Percentiles rank a stretch among this genome's conserved stretches.
These are phyloP conservation scores for Gadus chalcogrammus DNA, from an alignment of 2,113 vertebrate genomes.

Conservation along the genomic window DNA sequence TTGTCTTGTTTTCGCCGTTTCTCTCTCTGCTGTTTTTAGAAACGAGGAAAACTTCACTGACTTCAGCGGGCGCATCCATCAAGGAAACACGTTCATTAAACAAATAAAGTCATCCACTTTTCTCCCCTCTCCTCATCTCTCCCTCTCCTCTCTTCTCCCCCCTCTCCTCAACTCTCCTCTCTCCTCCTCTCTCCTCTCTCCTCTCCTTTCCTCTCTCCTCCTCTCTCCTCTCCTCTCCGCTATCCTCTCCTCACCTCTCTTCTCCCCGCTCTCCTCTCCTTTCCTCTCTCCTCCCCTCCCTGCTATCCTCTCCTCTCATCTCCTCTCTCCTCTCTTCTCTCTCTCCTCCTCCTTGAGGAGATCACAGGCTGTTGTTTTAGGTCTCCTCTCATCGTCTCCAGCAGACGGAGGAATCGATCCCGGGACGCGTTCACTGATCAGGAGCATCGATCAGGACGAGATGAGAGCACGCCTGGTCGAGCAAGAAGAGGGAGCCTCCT, in stretches of 20 bases:
- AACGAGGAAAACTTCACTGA: too few relatives aligned
- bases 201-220: too few relatives aligned
- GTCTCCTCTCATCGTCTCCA: constrained; percentile 39
- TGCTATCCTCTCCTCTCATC: constrained; percentile 17
- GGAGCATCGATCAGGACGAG: constrained; percentile 57
- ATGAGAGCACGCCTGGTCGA: constrained; percentile 47
- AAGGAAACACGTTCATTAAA: too few relatives aligned
- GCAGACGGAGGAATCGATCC: constrained; percentile 59
- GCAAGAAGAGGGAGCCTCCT: constrained; percentile 17
- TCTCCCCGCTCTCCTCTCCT: background rate
- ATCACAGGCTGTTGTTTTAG: constrained; percentile 51
- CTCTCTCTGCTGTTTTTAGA: constrained; percentile 28
- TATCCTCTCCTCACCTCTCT: background rate
- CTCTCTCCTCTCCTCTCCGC: too few relatives aligned
- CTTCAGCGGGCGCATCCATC: too few relatives aligned
- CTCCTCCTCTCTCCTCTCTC: background rate
- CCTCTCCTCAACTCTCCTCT: background rate
- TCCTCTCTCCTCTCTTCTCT: constrained; percentile 7
- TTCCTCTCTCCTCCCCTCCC: background rate
- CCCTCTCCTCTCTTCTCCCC: too few relatives aligned
- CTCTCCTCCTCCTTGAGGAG: constrained; percentile 39
- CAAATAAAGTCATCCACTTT: too few relatives aligned
- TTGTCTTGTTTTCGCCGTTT: constrained; percentile 65
- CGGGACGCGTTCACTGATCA: constrained; percentile 9
- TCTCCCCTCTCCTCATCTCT: too few relatives aligned